Evolutionary conservation across 2,113 vertebrate genomes (phyloP).

Genomic region (Cynocephalus volans): DNA sequence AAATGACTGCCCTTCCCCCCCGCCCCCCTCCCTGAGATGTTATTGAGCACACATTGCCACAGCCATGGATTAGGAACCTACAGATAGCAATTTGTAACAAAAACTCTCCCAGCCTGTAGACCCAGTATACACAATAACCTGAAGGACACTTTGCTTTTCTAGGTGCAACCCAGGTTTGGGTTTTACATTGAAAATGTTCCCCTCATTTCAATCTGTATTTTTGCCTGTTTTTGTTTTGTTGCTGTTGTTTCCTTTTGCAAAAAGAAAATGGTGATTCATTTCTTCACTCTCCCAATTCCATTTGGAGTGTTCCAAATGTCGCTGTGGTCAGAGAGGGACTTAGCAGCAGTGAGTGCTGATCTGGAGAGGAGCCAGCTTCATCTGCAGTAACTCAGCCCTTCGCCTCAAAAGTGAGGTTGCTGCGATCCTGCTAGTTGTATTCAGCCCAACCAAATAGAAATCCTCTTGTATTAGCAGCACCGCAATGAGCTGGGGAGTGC

Average conservation of each 20-base stretch:
- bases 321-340: not conserved
- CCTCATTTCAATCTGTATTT: not conserved
- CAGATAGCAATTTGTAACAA: not conserved
- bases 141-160: not conserved
- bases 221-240: not conserved
- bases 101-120: not conserved
- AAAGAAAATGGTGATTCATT: not conserved
- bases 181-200: not conserved
- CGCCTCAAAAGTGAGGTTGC: not conserved
- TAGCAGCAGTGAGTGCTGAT: not conserved
- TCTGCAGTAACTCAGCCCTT: rapidly evolving
- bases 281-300: not conserved
- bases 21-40: slow-evolving; percentile 42
- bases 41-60: slow-evolving; percentile 49
- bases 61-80: slow-evolving; percentile 68
- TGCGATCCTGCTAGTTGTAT: rapidly evolving
- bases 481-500: not conserved
- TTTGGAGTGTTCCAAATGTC: not conserved
- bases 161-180: not conserved
- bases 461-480: not conserved
- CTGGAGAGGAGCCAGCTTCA: not conserved
- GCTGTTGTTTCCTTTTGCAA: not conserved
- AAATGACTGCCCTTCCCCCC: slow-evolving; percentile 19
- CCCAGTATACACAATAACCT: no score
- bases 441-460: not conserved